Evolutionary conservation across 2,797 vertebrate genomes (phyloP).

Genomic region (Schizothorax lantsangensis): DNA sequence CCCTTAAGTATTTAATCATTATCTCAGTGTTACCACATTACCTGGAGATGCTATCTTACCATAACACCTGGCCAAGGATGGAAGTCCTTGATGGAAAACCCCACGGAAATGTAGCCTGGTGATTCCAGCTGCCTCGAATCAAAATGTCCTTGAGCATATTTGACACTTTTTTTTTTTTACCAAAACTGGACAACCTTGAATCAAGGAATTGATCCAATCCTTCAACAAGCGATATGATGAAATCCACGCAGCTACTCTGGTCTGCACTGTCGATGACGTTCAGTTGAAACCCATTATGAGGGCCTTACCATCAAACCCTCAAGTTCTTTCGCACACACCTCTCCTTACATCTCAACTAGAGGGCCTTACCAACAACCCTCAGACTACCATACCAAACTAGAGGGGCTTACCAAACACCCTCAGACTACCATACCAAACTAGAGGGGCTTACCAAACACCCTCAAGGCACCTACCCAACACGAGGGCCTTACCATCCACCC

Average conservation of each 20-base stretch:
- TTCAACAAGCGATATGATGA: slow-evolving; percentile 61
- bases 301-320: slow-evolving; percentile 54
- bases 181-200: slow-evolving; percentile 37
- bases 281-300: slow-evolving; percentile 44
- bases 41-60: slow-evolving; percentile 62
- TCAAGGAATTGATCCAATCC: slow-evolving; percentile 56
- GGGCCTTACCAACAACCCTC: slow-evolving; percentile 64
- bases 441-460: slow-evolving; percentile 69
- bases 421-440: slow-evolving; percentile 49
- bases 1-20: slow-evolving; percentile 13
- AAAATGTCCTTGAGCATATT: slow-evolving; percentile 31
- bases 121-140: slow-evolving; percentile 54
- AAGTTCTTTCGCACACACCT: slow-evolving; percentile 10
- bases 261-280: slow-evolving; percentile 60
- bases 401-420: slow-evolving; percentile 70
- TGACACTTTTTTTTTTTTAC: not conserved
- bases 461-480: slow-evolving; percentile 40
- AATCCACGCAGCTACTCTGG: slow-evolving; percentile 70
- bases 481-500: slow-evolving; percentile 61
- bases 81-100: slow-evolving; percentile 55
- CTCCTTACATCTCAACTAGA: slow-evolving; percentile 33
- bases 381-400: slow-evolving; percentile 49
- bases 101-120: slow-evolving; percentile 51
- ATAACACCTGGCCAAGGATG: slow-evolving; percentile 60
- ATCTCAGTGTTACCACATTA: slow-evolving; percentile 55